These are phyloP conservation scores for Talpa occidentalis DNA, from an alignment of 2,113 vertebrate genomes.

Conservation along the genomic window DNA sequence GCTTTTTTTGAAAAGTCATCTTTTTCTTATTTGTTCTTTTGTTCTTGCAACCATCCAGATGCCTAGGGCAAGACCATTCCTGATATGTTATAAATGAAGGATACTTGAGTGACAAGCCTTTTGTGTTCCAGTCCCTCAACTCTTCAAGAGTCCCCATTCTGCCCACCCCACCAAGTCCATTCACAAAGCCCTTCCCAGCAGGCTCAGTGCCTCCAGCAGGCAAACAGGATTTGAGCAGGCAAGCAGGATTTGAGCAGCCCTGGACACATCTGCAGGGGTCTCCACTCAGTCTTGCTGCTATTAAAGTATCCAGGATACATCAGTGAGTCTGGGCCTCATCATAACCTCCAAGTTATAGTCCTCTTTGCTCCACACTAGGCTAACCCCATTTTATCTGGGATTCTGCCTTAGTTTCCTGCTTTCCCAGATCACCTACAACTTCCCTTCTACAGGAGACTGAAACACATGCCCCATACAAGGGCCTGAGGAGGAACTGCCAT, in stretches of 20 bases:
- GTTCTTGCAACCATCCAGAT: constrained; percentile 14
- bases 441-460: not conserved
- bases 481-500: not conserved
- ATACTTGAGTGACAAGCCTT: constrained; percentile 10
- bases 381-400: not conserved
- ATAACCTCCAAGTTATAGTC: not conserved
- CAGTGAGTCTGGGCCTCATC: not conserved
- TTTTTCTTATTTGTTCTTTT: constrained; percentile 46
- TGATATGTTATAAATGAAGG: not conserved
- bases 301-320: not conserved
- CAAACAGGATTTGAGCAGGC: not conserved
- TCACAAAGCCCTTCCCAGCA: not conserved
- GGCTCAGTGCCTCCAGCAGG: not conserved
- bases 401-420: not conserved
- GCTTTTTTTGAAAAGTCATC: not conserved
- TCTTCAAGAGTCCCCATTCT: not conserved
- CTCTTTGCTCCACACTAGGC: not conserved
- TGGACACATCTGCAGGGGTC: not conserved
- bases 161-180: not conserved
- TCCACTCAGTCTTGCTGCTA: no score
- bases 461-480: not conserved
- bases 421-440: not conserved
- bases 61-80: not conserved
- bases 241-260: not conserved
- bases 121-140: not conserved